Evolutionary conservation across 2,888 invertebrate genomes (phyloP), one percentile per base, ranked within the genome.

Genomic region (Drosophila anomalipes): DNA sequence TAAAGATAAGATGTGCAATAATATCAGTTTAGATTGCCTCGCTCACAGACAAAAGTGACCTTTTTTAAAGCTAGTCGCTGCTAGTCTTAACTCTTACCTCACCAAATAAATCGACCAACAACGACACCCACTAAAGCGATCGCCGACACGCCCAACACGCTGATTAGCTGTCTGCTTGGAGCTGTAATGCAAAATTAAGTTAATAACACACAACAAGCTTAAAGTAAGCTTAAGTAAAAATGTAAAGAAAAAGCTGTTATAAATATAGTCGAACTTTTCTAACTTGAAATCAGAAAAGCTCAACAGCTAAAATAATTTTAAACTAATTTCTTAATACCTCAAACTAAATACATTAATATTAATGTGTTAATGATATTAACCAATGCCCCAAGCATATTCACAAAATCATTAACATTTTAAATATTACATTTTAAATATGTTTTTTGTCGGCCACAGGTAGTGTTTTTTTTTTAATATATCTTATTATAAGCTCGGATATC

Each of bases 91-190:
- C 4, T 4, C 90, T 84, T 58, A 92, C 92, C 86, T 91, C 89
- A 93, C 90, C 89, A 91, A 58, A 92, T 70, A 57, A 82, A 77
- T 62, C 83, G 81, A 62, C 91, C 90, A 26, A 86, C 74, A 47
- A 86, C 58, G 58, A 82, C 77, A 19, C 83, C 84, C n/a, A 91
- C 57, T 47, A 92, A 26, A 41, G 91, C 84, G 32, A 89, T 67
- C 9, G 81, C 83, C 39, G 89, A 80, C 53, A 90, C 81, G 47
- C 86, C 81, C 65, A 90, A 54, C n/a, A 88, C 12, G 60, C 85
- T 82, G 68, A 88, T 70, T n/a, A 85, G 37, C 49, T 76, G 81
- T 37, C 62, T 75, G 66, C 56, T 74, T 14, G 70, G 64, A 60
- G 61, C 81, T 70, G 70, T 56, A 58, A 72, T 57, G 14, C 49